Evolutionary conservation across 1,140 invertebrate species (phyloP), one percentile per base, ranked within the genome.

Genomic region (Aphaenogaster ashmeadi): DNA sequence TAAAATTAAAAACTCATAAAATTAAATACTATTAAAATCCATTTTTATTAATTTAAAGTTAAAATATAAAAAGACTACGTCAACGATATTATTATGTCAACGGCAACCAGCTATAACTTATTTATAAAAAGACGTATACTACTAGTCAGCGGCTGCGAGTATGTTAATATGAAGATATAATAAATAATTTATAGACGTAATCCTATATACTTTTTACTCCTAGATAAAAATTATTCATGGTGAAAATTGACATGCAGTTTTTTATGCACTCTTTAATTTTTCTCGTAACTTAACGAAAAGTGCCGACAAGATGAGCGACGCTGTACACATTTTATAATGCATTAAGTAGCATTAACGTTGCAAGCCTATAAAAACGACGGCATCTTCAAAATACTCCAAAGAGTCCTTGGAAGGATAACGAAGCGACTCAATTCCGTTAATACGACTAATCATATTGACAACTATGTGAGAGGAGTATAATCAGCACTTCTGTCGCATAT

Each of bases 371-470:
- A 52, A 80, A 50, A 52, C 36, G 27, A 52, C 18, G 21, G 8
- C 58, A 71, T 58, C 21, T 56, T 41, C 21, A 15, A 71, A 71
- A 81, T 71, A 71, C 6, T 71, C 50, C 21, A 71, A 71, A 4
- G 21, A 69, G 18, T 33, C 36, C 50, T 81, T 62, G 71, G 4
- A 38, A 44, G 3, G n/a, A 74, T 60, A 84, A 60, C 69, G 44
- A 71, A 33, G 21, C 8, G 41, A 33, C 21, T 71, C 27, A 21
- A 38, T 66, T 81, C 66, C 21, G 50, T 81, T 81, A 71, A 81
- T 71, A 56, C 6, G 66, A 56, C 66, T 81, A 81, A 81, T 81
- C 36, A 71, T 67, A 71, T 81, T 71, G 50, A 81, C 79, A 67
- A 13, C 47, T 33, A 38, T 38, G 38, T 71, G 67, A 44, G 41